These are phyloP conservation scores for Pangasius sanitwongsei DNA, from an alignment of 2,797 vertebrate genomes.

Conservation along the genomic window DNA sequence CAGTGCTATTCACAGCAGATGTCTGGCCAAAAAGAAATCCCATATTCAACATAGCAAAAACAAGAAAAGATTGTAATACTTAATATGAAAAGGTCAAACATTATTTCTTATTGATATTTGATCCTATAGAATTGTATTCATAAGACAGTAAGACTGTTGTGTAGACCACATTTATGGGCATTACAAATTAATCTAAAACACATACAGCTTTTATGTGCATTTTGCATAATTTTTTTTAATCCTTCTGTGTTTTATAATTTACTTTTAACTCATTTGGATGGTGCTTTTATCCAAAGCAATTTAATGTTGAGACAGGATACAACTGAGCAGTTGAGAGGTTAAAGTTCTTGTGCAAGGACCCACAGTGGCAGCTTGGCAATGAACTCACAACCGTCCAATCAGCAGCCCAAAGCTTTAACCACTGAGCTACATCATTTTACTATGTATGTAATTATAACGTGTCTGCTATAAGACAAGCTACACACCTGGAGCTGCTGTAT, in stretches of 20 bases:
- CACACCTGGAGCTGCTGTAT: constrained; percentile 92
- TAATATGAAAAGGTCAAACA: neutral
- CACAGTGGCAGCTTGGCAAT: neutral
- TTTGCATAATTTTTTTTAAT: neutral
- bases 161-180: neutral
- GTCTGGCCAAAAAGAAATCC: neutral
- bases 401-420: neutral
- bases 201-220: neutral
- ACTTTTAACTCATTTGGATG: neutral
- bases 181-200: neutral
- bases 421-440: neutral
- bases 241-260: neutral
- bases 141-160: neutral
- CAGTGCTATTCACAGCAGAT: neutral
- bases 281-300: neutral
- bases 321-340: neutral
- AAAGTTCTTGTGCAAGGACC: neutral
- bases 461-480: neutral
- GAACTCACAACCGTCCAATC: neutral
- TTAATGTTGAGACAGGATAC: neutral
- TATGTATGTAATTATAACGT: neutral
- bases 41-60: neutral
- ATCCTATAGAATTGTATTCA: neutral
- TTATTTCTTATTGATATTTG: neutral
- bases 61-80: neutral